Evolutionary conservation across 1,140 invertebrate species (phyloP).

Genomic region (Cherax destructor): DNA sequence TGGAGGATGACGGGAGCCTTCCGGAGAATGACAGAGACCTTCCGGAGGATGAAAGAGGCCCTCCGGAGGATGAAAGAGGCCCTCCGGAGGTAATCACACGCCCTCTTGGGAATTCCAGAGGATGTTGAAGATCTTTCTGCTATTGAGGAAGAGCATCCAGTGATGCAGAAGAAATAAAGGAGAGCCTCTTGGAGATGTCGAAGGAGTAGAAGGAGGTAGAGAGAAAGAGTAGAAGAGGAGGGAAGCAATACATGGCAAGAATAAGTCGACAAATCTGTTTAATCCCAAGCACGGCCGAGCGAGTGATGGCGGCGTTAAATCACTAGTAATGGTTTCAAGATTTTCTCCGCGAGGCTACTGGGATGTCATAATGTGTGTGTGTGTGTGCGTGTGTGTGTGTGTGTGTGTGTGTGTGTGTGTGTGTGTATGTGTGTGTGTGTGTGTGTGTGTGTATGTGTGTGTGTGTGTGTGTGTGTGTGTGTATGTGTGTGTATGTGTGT

Average conservation of each 20-base stretch:
- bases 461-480: neutral
- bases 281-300: neutral
- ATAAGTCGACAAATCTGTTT: constrained; percentile 17
- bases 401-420: too few species aligned
- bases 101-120: too few species aligned
- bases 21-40: neutral
- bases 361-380: neutral
- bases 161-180: neutral
- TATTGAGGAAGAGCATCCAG: neutral
- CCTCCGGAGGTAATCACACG: neutral
- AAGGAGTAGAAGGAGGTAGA: neutral
- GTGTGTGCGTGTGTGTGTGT: neutral
- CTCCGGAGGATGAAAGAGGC: neutral
- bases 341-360: neutral
- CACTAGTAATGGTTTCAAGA: neutral
- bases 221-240: neutral
- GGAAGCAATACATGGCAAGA: neutral
- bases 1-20: too few species aligned
- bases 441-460: neutral
- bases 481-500: neutral
- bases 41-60: neutral
- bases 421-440: too few species aligned
- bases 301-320: neutral
- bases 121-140: neutral
- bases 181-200: neutral